Percentiles rank a stretch among this genome's conserved stretches.
Conservation (phyloP, 2,113 vertebrate species). For the Cardinalis cardinalis region DNA sequence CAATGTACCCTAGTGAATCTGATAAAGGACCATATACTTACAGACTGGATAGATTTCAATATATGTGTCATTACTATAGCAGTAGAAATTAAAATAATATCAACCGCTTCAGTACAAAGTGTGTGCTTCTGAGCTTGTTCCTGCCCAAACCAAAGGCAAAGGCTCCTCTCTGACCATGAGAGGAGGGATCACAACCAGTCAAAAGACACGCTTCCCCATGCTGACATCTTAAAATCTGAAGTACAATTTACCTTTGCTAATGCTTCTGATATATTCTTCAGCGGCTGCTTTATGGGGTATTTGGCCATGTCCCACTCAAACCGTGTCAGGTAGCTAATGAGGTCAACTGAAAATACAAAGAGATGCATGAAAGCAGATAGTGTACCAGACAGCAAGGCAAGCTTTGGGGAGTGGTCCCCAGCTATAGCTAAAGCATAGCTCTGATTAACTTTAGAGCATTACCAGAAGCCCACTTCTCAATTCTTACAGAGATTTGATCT, state of each 20-base stretch:
- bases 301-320: conserved; percentile 99
- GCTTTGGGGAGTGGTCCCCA: neutral
- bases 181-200: neutral
- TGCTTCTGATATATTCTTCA: conserved; percentile 85
- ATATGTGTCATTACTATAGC: neutral
- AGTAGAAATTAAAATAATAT: neutral
- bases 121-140: neutral
- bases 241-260: conserved; percentile 83
- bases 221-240: neutral
- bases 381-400: neutral
- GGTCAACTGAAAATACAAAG: conserved; percentile 79
- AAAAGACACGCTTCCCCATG: neutral
- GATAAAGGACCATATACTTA: neutral
- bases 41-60: neutral
- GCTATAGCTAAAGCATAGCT: neutral
- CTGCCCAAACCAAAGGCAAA: neutral
- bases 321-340: conserved; percentile 83
- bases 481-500: neutral
- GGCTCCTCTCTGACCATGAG: neutral
- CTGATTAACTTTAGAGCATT: neutral
- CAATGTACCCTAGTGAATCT: neutral
- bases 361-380: conserved; percentile 3
- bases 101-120: neutral
- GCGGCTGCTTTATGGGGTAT: conserved; percentile 86
- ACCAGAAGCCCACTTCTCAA: neutral